These are phyloP conservation scores for Polyommatus iphigenia DNA, from an alignment of 2,888 invertebrate genomes.

Conservation along the genomic window DNA sequence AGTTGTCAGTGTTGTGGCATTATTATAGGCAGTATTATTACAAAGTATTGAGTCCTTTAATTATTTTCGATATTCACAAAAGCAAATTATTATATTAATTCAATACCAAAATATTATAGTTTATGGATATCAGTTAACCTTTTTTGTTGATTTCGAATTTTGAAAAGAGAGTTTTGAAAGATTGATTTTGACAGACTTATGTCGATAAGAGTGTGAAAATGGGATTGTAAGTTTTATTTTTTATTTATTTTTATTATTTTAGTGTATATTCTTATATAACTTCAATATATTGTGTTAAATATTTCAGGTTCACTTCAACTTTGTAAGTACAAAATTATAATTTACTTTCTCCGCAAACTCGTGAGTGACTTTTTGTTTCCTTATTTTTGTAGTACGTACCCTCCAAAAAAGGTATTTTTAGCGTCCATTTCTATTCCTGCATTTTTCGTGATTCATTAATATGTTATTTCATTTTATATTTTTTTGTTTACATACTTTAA, in stretches of 20 bases:
- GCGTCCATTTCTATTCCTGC: background rate
- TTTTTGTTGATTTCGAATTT: slow-evolving; percentile 8
- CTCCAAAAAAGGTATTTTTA: too few species aligned
- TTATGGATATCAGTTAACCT: background rate
- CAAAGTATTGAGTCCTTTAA: too few species aligned
- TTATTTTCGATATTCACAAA: too few species aligned
- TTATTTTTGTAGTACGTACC: too few species aligned
- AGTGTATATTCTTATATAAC: background rate
- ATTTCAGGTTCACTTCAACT: slow-evolving; percentile 39
- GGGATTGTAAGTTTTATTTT: slow-evolving; percentile 45
- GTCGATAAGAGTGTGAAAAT: slow-evolving; percentile 35
- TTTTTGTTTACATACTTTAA: too few species aligned
- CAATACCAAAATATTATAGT: background rate
- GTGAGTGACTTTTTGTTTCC: background rate
- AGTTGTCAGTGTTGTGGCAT: too few species aligned
- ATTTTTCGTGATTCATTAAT: background rate
- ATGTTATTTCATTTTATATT: background rate
- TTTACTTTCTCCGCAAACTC: background rate
- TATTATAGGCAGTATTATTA: too few species aligned
- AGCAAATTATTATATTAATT: too few species aligned
- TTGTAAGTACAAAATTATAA: slow-evolving; percentile 38
- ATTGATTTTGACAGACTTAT: background rate
- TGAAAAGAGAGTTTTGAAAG: background rate
- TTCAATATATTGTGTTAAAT: slow-evolving; percentile 1
- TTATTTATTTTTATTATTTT: background rate